Conservation (phyloP, 2,888 invertebrate genomes). For the Cephus rjabovi region DNA sequence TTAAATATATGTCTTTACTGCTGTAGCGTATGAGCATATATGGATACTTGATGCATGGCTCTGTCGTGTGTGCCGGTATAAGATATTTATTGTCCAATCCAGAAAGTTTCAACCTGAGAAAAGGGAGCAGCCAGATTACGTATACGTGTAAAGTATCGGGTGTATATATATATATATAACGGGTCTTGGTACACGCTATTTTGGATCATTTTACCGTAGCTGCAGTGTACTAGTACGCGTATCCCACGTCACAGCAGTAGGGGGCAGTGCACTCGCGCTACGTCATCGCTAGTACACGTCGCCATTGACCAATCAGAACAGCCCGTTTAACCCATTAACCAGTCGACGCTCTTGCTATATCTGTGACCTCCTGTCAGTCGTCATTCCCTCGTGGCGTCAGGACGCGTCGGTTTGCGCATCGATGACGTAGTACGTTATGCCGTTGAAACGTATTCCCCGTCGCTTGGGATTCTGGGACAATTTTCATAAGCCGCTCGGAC, state of each 20-base stretch:
- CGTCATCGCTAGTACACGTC: conserved; percentile 33
- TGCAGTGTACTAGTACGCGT: conserved; percentile 24
- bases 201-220: not conserved
- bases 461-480: not conserved
- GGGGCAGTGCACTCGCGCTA: conserved; percentile 57
- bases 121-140: not conserved
- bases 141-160: not conserved
- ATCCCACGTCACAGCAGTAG: conserved; percentile 53
- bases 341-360: not conserved
- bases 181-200: not conserved
- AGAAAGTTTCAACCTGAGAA: not conserved
- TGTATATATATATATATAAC: too few relatives aligned
- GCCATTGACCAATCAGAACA: conserved; percentile 63
- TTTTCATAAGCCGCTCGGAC: not conserved
- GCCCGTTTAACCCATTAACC: conserved; percentile 60
- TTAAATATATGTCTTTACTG: not conserved
- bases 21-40: not conserved
- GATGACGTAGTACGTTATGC: not conserved
- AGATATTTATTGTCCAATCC: not conserved
- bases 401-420: not conserved
- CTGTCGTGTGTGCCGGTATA: not conserved
- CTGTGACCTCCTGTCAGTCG: not conserved
- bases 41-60: not conserved
- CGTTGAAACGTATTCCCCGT: not conserved
- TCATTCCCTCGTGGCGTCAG: not conserved